Percentiles rank a stretch among this genome's conserved stretches.
These are phyloP conservation scores for Drepanosiphum platanoidis DNA, from an alignment of 2,888 invertebrate species.

Conservation along the genomic window DNA sequence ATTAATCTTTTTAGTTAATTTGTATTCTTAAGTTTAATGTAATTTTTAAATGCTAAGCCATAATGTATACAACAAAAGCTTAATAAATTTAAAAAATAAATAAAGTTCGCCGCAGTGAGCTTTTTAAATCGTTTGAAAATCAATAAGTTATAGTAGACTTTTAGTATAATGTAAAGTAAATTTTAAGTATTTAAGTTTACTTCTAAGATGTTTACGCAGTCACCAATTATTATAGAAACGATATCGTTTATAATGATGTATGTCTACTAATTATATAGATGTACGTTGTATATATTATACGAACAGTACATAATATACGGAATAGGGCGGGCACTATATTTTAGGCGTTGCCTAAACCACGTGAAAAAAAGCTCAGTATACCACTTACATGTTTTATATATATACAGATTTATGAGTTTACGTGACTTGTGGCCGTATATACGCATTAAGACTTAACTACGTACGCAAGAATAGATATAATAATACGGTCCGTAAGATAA, in stretches of 20 bases:
- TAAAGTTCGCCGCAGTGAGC: background rate
- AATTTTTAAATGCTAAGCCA: too few relatives aligned
- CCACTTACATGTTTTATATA: background rate
- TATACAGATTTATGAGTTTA: background rate
- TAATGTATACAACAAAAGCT: too few relatives aligned
- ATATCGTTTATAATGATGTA: background rate
- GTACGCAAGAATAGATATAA: background rate
- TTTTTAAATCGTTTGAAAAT: background rate
- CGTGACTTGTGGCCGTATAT: background rate
- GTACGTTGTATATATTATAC: background rate
- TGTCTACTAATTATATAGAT: background rate
- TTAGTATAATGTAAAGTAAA: too few relatives aligned
- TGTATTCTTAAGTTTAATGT: too few relatives aligned
- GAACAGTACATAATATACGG: background rate
- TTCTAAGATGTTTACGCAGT: background rate
- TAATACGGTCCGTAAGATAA: background rate
- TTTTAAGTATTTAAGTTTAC: too few relatives aligned
- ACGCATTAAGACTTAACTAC: background rate
- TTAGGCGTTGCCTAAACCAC: background rate
- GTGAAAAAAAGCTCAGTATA: background rate
- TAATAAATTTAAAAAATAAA: too few relatives aligned
- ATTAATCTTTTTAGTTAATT: too few relatives aligned
- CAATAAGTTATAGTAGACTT: background rate
- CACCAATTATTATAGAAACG: too few relatives aligned
- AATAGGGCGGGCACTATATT: background rate